Evolutionary conservation across 2,113 vertebrate species (phyloP), one percentile per base, ranked within the genome.

Genomic region (Platysternon megacephalum): DNA sequence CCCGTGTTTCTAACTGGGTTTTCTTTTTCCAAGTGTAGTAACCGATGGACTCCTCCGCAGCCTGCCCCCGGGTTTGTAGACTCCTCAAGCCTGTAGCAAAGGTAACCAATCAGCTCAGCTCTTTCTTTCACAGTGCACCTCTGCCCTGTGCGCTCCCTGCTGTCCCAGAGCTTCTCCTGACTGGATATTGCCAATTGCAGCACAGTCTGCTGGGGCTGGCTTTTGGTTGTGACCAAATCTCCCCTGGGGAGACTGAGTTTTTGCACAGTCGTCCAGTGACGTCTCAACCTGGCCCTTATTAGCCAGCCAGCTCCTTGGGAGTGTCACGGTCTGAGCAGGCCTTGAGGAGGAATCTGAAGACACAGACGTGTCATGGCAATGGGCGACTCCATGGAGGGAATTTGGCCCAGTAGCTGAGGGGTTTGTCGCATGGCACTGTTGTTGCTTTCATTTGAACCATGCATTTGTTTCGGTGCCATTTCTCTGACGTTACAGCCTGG

Each of bases 361-460:
- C 1, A 2, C 11, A 11, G 76, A 65, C 0, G 0, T 14, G 22
- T 48, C 4, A 4, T 76, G 48, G 14, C 89, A 74, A 24, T 35
- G 28, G 39, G 22, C 35, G 79, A 82, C 32, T 11, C 28, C 5
- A 1, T 21, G 51, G 11, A 3, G 58, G 11, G 53, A 79, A n/a
- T 39, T 1, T 9, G 8, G 28, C 17, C 6, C 3, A 1, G 1
- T 55, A 10, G 17, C 76, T 88, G 32, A 56, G 16, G 46, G 65
- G 17, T 89, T 81, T 28, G 5, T 42, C 4, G 6, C 6, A 22
- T 79, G 81, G 74, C 55, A 10, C 42, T 16, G 1, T 28, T 49
- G 21, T 6, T 72, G 29, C 35, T 21, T 24, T 0, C 0, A 29
- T 61, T 32, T 29, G 56, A 91, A 52, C 1, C 28, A 21, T 49